Evolutionary conservation across 2,113 vertebrate genomes (phyloP).

Genomic region (Pogona vitticeps): DNA sequence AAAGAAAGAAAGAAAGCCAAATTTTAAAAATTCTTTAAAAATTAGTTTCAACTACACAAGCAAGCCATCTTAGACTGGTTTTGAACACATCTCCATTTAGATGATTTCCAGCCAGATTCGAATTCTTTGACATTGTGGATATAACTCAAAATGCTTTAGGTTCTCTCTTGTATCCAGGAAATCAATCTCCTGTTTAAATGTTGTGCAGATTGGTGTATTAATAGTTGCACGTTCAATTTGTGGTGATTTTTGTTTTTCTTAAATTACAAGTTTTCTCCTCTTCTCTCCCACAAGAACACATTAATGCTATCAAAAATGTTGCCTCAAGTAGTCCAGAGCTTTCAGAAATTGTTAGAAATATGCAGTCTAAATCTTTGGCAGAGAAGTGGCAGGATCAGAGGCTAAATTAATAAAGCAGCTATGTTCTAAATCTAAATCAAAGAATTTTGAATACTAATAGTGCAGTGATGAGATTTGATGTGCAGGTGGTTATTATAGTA

Average conservation of each 20-base stretch:
- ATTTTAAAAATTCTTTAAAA: background rate
- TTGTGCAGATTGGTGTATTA: slow-evolving; percentile 19
- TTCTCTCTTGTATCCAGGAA: background rate
- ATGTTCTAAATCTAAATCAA: background rate
- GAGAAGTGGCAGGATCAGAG: slow-evolving; percentile 13
- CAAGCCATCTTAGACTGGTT: too few relatives aligned
- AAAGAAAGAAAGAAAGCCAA: too few relatives aligned
- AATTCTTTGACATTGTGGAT: background rate
- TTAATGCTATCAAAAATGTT: slow-evolving; percentile 49
- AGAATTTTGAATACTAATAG: too few relatives aligned
- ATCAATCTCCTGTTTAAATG: background rate
- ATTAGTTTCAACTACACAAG: background rate
- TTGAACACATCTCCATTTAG: background rate
- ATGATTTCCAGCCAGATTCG: slow-evolving; percentile 15
- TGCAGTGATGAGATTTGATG: too few relatives aligned
- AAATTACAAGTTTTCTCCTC: background rate
- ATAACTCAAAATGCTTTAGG: background rate
- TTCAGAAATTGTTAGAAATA: slow-evolving; percentile 26
- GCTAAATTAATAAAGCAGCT: background rate
- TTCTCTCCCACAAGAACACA: slow-evolving; percentile 51
- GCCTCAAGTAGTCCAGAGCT: slow-evolving; percentile 5
- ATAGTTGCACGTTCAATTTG: background rate
- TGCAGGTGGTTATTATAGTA: too few relatives aligned
- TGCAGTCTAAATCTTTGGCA: slow-evolving; percentile 27
- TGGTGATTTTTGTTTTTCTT: slow-evolving; percentile 17